Base-by-base conservation (phyloP, 2,797 vertebrate species). In the Fringilla coelebs region DNA sequence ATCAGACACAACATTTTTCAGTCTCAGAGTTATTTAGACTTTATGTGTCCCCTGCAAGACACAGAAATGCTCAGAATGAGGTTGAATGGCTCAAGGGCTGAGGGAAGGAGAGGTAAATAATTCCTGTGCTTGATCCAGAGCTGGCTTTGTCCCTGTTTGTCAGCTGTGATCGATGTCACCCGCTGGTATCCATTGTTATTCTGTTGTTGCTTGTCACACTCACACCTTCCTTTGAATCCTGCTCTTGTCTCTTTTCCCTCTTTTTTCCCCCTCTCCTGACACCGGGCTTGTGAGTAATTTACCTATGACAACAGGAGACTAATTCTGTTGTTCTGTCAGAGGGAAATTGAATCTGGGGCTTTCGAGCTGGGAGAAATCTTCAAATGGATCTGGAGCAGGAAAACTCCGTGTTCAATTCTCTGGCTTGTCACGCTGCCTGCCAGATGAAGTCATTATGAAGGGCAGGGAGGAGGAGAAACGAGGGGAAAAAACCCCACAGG, bases 301-400 rank as follows among this genome's bases (percentile, higher is more conserved):
- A 97, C 98, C 98, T 97, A 90, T 94, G 97, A 97, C 98, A 98
- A 97, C 93, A 90, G 93, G 88, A 97, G 94, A 97, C 96, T 97
- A 97, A 98, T 98, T 98, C 93, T 90, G 96, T 97, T 97, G 95
- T 98, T 98, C 96, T 98, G 97, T 97, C 97, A 97, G 97, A 96
- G 97, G 97, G 97, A 98, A 98, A 98, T 98, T 97, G 98, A 97
- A 98, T 97, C 97, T 91, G 95, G 96, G 96, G 85, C 96, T 97
- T 94, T 93, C 91, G 96, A 93, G 95, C 96, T 58, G 97, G 95
- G 94, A 97, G 96, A 95, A 97, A 97, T 97, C 97, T 97, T 96
- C 97, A 88, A 89, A 97, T 92, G 97, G 96, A 97, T 97, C 97
- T 94, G 88, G 94, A 97, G 96, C 77, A 82, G 93, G 85, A 90